Evolutionary conservation across 2,797 vertebrate genomes (phyloP).

Genomic region (Potorous gilbertii): DNA sequence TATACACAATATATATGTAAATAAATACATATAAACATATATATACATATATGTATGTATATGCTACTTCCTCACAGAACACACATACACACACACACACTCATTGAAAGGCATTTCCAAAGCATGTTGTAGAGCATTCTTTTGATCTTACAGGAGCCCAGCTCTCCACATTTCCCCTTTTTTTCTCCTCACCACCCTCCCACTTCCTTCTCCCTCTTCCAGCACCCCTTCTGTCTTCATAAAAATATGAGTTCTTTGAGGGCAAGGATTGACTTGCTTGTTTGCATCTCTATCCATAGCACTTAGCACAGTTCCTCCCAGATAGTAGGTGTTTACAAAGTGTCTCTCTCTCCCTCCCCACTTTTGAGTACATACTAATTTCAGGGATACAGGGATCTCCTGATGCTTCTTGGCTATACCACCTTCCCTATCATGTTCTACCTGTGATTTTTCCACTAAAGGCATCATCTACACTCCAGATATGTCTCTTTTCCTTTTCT

Average conservation of each 20-base stretch:
- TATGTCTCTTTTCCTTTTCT: neutral
- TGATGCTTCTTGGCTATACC: neutral
- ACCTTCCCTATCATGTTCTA: neutral
- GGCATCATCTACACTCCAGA: neutral
- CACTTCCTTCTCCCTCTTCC: neutral
- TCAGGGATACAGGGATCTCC: neutral
- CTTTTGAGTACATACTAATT: neutral
- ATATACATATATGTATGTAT: neutral
- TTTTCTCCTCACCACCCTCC: neutral
- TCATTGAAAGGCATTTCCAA: neutral
- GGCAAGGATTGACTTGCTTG: neutral
- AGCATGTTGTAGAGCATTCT: neutral
- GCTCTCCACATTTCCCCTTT: neutral
- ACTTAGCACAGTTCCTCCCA: neutral
- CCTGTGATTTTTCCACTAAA: neutral
- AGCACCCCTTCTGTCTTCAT: neutral
- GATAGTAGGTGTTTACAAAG: neutral
- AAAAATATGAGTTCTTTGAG: neutral
- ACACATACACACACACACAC: too few relatives aligned
- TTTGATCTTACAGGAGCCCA: neutral
- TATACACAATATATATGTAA: neutral
- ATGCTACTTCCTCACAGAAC: neutral
- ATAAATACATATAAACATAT: neutral
- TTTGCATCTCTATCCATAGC: conserved; percentile 27
- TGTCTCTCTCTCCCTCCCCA: too few relatives aligned